These are phyloP conservation scores for Otolemur crassicaudatus DNA, from an alignment of 2,797 vertebrate species.

Conservation along the genomic window DNA sequence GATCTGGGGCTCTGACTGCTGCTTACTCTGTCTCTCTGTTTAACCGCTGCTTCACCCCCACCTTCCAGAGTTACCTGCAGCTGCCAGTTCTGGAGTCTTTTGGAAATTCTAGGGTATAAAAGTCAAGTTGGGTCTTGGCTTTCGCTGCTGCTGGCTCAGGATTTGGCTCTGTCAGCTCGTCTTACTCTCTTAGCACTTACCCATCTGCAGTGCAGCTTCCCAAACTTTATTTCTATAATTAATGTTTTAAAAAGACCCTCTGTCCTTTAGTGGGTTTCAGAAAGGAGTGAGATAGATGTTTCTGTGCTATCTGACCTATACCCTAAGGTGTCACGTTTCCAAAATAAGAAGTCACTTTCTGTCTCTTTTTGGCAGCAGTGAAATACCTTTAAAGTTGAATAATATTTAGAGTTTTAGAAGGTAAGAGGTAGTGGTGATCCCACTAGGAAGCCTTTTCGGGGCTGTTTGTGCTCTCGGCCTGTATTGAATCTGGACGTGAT, in stretches of 20 bases:
- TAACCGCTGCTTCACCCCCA: not conserved
- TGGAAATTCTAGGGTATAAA: not conserved
- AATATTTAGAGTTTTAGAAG: not conserved
- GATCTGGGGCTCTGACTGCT: not conserved
- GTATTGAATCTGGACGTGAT: not conserved
- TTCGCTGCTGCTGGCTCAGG: not conserved
- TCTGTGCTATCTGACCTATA: not conserved
- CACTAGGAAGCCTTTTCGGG: not conserved
- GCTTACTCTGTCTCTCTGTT: not conserved
- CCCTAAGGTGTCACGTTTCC: not conserved
- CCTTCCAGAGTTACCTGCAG: not conserved
- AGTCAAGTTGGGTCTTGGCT: not conserved
- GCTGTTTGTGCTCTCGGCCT: not conserved
- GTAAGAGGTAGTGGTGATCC: not conserved
- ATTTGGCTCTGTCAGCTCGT: not conserved
- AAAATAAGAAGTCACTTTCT: not conserved
- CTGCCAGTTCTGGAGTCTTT: not conserved
- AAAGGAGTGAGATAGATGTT: not conserved
- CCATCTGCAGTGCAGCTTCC: not conserved
- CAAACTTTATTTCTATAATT: not conserved
- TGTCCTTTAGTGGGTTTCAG: slow-evolving; percentile 15
- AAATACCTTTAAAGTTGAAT: not conserved
- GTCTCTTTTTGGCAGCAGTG: not conserved
- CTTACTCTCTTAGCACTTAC: not conserved
- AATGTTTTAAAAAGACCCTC: not conserved